These are phyloP conservation scores for Tylochromis polylepis DNA, from an alignment of 2,113 vertebrate species.

Conservation along the genomic window DNA sequence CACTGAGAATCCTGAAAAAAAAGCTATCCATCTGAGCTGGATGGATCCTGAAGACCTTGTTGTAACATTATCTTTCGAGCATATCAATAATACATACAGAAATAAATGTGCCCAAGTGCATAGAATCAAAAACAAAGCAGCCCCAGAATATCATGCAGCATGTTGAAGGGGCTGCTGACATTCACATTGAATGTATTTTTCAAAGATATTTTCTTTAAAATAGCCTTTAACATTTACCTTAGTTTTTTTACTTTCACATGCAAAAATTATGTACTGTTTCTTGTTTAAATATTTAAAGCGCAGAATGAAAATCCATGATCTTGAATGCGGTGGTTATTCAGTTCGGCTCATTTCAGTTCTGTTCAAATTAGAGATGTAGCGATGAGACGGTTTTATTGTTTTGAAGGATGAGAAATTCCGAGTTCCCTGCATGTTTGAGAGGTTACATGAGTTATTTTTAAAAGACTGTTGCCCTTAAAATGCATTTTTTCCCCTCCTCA, in stretches of 20 bases:
- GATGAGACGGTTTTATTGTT: neutral
- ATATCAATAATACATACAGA: slow-evolving; percentile 54
- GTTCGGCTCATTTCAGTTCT: neutral
- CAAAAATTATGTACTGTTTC: neutral
- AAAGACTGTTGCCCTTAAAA: neutral
- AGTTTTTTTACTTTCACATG: neutral
- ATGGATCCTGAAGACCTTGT: slow-evolving; percentile 21
- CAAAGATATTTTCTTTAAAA: neutral
- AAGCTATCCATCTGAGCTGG: slow-evolving; percentile 8
- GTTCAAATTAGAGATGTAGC: neutral
- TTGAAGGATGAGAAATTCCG: neutral
- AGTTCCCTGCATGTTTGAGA: neutral
- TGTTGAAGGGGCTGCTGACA: neutral
- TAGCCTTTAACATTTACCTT: neutral
- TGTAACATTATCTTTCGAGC: slow-evolving; percentile 37
- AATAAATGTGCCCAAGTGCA: slow-evolving; percentile 26
- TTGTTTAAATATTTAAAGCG: neutral
- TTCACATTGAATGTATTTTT: neutral
- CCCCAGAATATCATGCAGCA: neutral
- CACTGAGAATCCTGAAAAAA: slow-evolving; percentile 28
- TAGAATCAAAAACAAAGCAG: neutral
- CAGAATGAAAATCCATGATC: neutral
- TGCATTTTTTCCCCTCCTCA: neutral
- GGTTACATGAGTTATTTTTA: neutral
- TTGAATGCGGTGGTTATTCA: neutral